These are phyloP conservation scores for Muschampia plurimacula DNA, from an alignment of 2,888 invertebrate genomes.

Conservation along the genomic window DNA sequence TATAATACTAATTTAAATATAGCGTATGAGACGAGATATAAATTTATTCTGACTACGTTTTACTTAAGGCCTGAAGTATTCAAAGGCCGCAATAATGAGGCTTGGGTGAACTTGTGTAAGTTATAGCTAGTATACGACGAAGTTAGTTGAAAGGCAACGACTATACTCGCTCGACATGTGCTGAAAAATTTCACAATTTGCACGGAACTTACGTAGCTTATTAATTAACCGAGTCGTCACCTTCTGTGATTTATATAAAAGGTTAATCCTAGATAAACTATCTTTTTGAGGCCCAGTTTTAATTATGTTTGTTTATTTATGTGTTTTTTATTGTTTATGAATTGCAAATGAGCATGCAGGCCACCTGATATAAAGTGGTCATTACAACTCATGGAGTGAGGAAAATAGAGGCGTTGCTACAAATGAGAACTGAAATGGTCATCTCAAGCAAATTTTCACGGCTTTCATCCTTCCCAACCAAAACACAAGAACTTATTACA, in stretches of 20 bases:
- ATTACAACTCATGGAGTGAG: too few relatives aligned
- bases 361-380: too few relatives aligned
- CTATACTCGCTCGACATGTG: background rate
- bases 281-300: too few relatives aligned
- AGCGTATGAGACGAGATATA: slow-evolving; percentile 48
- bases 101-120: slow-evolving; percentile 54
- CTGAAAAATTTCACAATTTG: background rate
- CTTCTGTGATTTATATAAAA: background rate
- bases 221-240: background rate
- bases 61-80: slow-evolving; percentile 76
- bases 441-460: too few relatives aligned
- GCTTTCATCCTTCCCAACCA: too few relatives aligned
- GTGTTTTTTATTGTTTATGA: too few relatives aligned
- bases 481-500: too few relatives aligned
- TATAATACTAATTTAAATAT: slow-evolving; percentile 33
- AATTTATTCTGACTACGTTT: slow-evolving; percentile 59
- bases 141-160: background rate
- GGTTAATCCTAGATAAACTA: background rate
- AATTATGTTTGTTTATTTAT: too few relatives aligned
- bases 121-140: slow-evolving; percentile 45
- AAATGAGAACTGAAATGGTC: too few relatives aligned
- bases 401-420: too few relatives aligned
- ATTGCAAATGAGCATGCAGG: too few relatives aligned
- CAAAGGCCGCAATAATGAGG: slow-evolving; percentile 68
- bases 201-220: background rate